Conservation (phyloP, 1,140 invertebrate species). For the Micrasema longulum region DNA sequence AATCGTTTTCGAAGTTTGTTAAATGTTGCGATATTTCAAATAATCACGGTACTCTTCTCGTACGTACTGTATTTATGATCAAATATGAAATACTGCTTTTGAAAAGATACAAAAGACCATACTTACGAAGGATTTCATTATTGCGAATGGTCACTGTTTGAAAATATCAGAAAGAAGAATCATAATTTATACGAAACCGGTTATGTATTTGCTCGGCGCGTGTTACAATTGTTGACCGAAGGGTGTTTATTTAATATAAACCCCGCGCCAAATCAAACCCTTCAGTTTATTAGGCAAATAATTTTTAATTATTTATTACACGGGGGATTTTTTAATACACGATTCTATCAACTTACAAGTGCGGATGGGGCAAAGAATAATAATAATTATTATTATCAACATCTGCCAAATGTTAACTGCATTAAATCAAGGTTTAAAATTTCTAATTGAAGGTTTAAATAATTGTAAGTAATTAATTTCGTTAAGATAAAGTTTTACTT, state of each 20-base stretch:
- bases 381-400: neutral
- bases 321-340: constrained; percentile 4
- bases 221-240: constrained; percentile 16
- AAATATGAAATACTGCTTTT: constrained; percentile 15
- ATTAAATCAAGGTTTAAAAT: constrained; percentile 5
- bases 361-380: constrained; percentile 5
- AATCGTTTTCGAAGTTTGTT: too few species aligned
- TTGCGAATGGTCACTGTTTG: constrained; percentile 22
- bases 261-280: constrained; percentile 5
- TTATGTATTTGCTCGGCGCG: constrained; percentile 23
- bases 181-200: constrained; percentile 32
- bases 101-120: constrained; percentile 11
- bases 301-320: constrained; percentile 38
- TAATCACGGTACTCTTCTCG: too few species aligned
- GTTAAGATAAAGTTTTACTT: too few species aligned
- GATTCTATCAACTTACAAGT: constrained; percentile 5
- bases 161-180: constrained; percentile 10
- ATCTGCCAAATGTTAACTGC: constrained; percentile 25
- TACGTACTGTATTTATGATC: too few species aligned
- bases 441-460: too few species aligned
- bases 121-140: constrained; percentile 1
- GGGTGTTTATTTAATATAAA: constrained; percentile 36
- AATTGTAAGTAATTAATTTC: too few species aligned
- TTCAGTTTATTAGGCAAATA: constrained; percentile 36
- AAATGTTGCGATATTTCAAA: too few species aligned